Base-by-base conservation (phyloP, 2,797 vertebrate genomes). In the Smutsia temminckii region DNA sequence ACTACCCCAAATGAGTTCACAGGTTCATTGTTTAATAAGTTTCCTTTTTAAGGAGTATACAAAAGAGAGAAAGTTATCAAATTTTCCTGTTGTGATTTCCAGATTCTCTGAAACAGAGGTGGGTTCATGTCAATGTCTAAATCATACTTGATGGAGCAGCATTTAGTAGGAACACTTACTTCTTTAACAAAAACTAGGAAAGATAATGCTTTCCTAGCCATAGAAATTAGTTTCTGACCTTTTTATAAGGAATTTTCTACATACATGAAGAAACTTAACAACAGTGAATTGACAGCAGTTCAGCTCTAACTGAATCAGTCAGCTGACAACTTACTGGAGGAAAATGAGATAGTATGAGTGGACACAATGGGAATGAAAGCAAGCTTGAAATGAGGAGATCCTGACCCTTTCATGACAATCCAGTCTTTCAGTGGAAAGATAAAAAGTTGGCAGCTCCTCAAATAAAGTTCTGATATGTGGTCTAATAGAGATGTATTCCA, bases 401-500 rank as follows among this genome's bases (percentile, higher is more conserved):
- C 37, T 96, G 80, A 85, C 42, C 23, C 21, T 72, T 90, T 90
- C 59, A 16, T n/a, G 29, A 77, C 46, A 89, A 40, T 74, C 20
- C 13, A 10, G 49, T n/a, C 63, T 25, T 94, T 95, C 25, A 59
- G 12, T 29, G 32, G 8, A 78, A 89, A 84, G 32, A 85, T 55
- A 21, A 91, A 91, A 92, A 37, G 42, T 61, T 71, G 3, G 2
- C 61, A 87, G 20, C 61, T 68, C 46, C 80, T 94, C 75, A 72
- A 72, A 81, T 84, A 90, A 89, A 95, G 17, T 78, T 94, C 57
- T 93, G 85, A 51, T 27, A 64, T 55, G 46, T 63, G 32, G 10
- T 61, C n/a, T 95, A 96, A 92, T 21, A 85, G 14, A 93, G 37
- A 83, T 29, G 68, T 90, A 63, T 87, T 89, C 85, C 29, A 83